Evolutionary conservation across 2,797 vertebrate genomes (phyloP), one percentile per base, ranked within the genome.

Genomic region (Acanthurus tractus): DNA sequence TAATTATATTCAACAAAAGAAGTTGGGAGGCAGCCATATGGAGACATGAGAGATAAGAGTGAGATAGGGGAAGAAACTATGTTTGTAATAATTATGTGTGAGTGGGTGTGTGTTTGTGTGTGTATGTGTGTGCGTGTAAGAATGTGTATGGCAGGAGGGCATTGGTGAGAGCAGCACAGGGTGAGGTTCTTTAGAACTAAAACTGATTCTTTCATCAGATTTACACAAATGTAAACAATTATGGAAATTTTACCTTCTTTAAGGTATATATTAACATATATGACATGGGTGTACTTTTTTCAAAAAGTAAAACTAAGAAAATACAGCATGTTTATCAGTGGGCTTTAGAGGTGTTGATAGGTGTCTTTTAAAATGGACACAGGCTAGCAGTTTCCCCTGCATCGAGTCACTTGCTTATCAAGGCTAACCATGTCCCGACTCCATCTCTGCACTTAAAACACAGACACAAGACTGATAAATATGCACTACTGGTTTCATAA

Each of bases 1-100:
- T 94, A 90, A 94, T 86, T 93, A 89, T 88, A 95, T 78, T 84
- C 38, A 64, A 83, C 88, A 92, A 91, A 90, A 82, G 85, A 67
- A 86, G 59, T 74, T 75, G 67, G 90, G 84, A 84, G 84, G 82
- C 91, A 94, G 93, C 92, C 93, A 91, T 64, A 55, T 25, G 61
- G 67, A 89, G 94, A 92, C 93, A 91, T 84, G 83, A 82, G 82
- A 58, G 57, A 53, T 11, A 23, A 56, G 18, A 20, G 36, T 29
- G 54, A 6, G n/a, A 46, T 46, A 8, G 38, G 6, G 15, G 2
- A 25, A 25, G 3, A 25, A 25, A 25, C 25, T 25, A 3, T 25
- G 3, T 25, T 25, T 25, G 25, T 25, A 25, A 3, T 25, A 2
- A 2, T 2, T 25, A 3, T 25, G 25, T 25, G 25, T 3, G 25